Evolutionary conservation across 2,888 invertebrate species (phyloP).

Genomic region (Thereva nobilitata): DNA sequence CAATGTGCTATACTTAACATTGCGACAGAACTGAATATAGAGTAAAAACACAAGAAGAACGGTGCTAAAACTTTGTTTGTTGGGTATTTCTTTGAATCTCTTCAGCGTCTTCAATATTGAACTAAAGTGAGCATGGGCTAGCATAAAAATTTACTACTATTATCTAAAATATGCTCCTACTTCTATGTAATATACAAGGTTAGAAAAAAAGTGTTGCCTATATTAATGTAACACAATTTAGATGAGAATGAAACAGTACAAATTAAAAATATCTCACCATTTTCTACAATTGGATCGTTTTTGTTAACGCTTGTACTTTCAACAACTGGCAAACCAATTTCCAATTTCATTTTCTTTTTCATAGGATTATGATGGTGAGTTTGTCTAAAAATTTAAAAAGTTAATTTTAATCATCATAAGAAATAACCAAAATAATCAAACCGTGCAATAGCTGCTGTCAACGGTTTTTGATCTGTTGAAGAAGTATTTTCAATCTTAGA

Average conservation of each 20-base stretch:
- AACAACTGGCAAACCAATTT: conserved; percentile 32
- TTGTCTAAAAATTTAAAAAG: not conserved
- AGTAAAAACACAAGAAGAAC: too few relatives aligned
- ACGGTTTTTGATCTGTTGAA: not conserved
- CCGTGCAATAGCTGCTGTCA: not conserved
- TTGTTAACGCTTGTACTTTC: not conserved
- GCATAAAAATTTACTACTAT: too few relatives aligned
- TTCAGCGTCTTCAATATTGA: too few relatives aligned
- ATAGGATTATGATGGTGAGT: not conserved
- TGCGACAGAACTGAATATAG: too few relatives aligned
- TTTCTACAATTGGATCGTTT: not conserved
- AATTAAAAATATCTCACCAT: not conserved
- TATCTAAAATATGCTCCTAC: too few relatives aligned
- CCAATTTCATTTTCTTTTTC: conserved; percentile 18
- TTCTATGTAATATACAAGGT: too few relatives aligned
- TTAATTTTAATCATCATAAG: not conserved
- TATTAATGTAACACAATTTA: not conserved
- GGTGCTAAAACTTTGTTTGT: too few relatives aligned
- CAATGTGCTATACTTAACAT: too few relatives aligned
- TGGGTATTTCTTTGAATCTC: too few relatives aligned
- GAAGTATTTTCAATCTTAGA: not conserved
- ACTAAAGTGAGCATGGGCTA: too few relatives aligned
- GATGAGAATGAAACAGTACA: not conserved
- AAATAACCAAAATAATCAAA: not conserved
- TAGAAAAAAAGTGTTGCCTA: too few relatives aligned